Evolutionary conservation across 2,113 vertebrate species (phyloP).

Genomic region (Cisticola juncidis): DNA sequence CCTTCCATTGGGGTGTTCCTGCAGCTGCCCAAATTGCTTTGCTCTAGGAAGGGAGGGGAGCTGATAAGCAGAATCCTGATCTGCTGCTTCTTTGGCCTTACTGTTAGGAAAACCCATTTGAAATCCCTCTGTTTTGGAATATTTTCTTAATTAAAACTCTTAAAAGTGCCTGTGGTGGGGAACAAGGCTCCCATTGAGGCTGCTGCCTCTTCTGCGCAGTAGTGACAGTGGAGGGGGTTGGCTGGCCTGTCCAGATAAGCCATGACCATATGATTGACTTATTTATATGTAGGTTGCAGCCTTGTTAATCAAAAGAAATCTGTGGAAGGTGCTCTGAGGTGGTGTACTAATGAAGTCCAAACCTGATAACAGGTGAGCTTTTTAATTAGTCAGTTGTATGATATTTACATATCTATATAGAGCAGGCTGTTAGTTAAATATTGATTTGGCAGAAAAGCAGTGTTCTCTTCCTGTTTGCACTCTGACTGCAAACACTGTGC

Average conservation of each 20-base stretch:
- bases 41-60: no score
- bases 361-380: background rate
- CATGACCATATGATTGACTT: background rate
- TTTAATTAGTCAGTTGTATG: background rate
- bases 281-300: background rate
- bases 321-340: background rate
- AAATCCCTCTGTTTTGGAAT: background rate
- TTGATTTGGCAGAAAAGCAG: slow-evolving; percentile 10
- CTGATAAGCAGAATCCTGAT: background rate
- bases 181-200: background rate
- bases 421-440: slow-evolving; percentile 26
- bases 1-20: background rate
- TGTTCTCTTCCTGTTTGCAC: background rate
- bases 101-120: background rate
- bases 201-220: background rate
- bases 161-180: background rate
- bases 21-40: background rate
- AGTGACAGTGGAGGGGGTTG: background rate
- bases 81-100: background rate
- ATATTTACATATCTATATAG: background rate
- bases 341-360: background rate
- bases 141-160: background rate
- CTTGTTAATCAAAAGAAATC: background rate
- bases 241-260: background rate
- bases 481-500: background rate